Evolutionary conservation across 2,888 invertebrate genomes (phyloP).

Genomic region (Nephrotoma flavescens): DNA sequence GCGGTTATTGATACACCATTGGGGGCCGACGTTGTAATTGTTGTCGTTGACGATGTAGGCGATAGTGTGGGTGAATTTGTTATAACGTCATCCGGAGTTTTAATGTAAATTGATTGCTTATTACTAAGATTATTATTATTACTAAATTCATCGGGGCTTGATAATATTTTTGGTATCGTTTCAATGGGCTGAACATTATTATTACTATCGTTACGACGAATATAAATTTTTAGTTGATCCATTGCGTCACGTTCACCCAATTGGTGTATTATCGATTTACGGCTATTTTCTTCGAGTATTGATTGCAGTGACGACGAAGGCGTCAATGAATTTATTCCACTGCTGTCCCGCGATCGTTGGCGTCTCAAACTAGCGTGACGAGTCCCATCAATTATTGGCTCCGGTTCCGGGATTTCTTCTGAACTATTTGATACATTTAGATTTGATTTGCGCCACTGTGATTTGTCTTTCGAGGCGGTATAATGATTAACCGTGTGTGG

Average conservation of each 20-base stretch:
- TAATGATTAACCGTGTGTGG: constrained; percentile 7
- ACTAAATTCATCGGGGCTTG: constrained; percentile 1
- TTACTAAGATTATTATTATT: constrained; percentile 19
- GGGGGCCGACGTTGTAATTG: neutral
- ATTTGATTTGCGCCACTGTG: constrained; percentile 59
- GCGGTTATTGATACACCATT: neutral
- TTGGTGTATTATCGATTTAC: constrained; percentile 40
- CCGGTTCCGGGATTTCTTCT: constrained; percentile 34
- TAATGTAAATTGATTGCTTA: constrained; percentile 37
- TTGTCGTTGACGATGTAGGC: neutral
- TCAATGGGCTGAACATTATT: constrained; percentile 8
- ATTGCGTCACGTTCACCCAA: constrained; percentile 35
- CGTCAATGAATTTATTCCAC: constrained; percentile 16
- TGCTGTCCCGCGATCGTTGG: constrained; percentile 38
- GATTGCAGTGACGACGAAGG: constrained; percentile 36
- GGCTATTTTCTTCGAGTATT: constrained; percentile 47
- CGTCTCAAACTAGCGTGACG: constrained; percentile 42
- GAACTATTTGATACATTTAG: constrained; percentile 45
- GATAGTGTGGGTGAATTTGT: neutral
- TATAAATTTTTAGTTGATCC: constrained; percentile 45
- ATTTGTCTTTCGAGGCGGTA: constrained; percentile 40
- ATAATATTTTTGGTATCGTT: constrained; percentile 4
- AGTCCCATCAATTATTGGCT: constrained; percentile 32
- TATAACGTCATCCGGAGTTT: neutral
- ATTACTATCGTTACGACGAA: constrained; percentile 26